Evolutionary conservation across 1,140 invertebrate genomes (phyloP), one percentile per base, ranked within the genome.

Genomic region (Plectrocnemia conspersa): DNA sequence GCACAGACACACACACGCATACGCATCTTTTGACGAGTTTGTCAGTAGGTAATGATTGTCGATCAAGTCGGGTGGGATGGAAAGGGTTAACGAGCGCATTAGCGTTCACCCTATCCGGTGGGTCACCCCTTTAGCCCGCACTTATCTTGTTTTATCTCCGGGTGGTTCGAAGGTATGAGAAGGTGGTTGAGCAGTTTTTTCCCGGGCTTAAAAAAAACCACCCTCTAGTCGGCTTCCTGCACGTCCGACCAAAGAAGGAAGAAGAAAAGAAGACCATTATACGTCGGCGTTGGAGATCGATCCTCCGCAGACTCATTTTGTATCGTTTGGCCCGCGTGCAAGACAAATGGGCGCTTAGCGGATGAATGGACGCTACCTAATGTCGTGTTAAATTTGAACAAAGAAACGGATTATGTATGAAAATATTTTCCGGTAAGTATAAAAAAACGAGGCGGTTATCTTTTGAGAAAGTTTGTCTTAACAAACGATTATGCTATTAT

Each of bases 51-150:
- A 55, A 27, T 18, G 19, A 22, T 25, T 47, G 42, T 52, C 42
- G 18, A 54, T 52, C 42, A 58, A 33, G 45, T n/a, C 35, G 13
- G 41, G 16, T 41, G 9, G 32, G 29, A 29, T 36, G 18, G 27
- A 29, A 45, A 9, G 40, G 46, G 58, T 49, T 59, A 59, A 59
- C 58, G 58, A 59, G 58, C 53, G 25, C 58, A 55, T 59, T 59
- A 59, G 58, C 58, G 58, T 52, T 49, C 45, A 54, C 50, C 50
- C 58, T 52, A 55, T 55, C 57, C 57, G 46, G 25, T 50, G 45
- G 52, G 53, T 52, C 47, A 49, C 53, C n/a, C 33, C 22, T 52
- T 38, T 47, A 11, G 23, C 52, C 50, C 38, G 23, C 44, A 44
- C 42, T 45, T 52, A 55, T 50, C 58, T 48, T 58, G 42, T 58